Conservation (phyloP, 2,113 vertebrate genomes). For the Heterotis niloticus region DNA sequence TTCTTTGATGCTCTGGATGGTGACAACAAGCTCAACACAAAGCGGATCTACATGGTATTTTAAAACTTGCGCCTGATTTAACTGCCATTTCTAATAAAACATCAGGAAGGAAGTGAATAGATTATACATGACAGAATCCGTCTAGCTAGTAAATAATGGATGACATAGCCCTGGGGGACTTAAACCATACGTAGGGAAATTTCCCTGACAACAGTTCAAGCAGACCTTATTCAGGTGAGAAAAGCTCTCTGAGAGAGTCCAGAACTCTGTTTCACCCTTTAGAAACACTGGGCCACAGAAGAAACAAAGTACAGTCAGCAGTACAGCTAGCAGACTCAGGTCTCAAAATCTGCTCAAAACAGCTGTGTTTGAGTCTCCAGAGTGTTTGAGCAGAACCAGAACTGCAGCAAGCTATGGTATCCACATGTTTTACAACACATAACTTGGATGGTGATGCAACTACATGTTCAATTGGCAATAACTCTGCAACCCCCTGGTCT, state of each 20-base stretch:
- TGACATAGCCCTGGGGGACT: constrained; percentile 27
- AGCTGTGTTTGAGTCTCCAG: neutral
- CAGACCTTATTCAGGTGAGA: constrained; percentile 16
- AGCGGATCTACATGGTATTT: neutral
- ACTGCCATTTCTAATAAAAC: constrained; percentile 8
- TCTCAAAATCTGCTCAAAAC: neutral
- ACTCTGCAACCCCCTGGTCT: too few relatives aligned
- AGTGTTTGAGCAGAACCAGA: neutral
- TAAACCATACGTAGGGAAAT: constrained; percentile 13
- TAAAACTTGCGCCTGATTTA: constrained; percentile 15
- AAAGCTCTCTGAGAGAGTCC: neutral
- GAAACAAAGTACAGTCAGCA: neutral
- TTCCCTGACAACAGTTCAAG: constrained; percentile 29
- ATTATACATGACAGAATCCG: constrained; percentile 38
- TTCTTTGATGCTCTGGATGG: neutral
- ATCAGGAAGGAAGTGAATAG: constrained; percentile 31
- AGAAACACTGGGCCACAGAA: neutral
- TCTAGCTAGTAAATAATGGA: constrained; percentile 41
- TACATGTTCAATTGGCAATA: too few relatives aligned
- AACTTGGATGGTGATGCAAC: too few relatives aligned
- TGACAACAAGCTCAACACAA: neutral
- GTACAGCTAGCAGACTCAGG: neutral
- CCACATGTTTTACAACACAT: neutral
- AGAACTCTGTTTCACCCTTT: neutral
- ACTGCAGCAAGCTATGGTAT: neutral